Conservation (phyloP, 2,888 invertebrate species). For the Escarpia spicata region DNA sequence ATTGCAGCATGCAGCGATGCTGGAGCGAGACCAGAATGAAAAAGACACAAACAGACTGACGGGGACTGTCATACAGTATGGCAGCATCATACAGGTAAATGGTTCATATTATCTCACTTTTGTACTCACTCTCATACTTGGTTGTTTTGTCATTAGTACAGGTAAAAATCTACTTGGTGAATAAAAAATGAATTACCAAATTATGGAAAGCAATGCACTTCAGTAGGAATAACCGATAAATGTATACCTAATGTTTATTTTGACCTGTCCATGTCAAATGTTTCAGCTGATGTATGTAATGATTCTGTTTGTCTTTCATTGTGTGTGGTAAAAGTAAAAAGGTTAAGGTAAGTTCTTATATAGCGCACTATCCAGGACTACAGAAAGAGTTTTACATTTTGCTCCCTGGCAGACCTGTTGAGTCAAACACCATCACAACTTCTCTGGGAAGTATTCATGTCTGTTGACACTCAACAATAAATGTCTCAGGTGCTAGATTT, state of each 20-base stretch:
- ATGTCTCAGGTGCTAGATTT: too few species aligned
- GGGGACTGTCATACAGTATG: slow-evolving; percentile 92
- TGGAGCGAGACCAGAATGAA: slow-evolving; percentile 98
- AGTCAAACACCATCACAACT: too few species aligned
- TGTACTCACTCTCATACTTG: background rate
- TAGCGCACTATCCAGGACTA: too few species aligned
- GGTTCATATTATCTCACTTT: background rate
- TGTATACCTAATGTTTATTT: background rate
- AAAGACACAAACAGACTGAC: slow-evolving; percentile 93
- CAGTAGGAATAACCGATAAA: background rate
- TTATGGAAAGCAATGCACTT: too few species aligned
- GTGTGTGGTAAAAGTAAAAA: too few species aligned
- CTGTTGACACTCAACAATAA: too few species aligned
- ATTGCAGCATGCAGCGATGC: slow-evolving; percentile 92
- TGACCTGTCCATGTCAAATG: background rate
- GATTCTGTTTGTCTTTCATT: background rate
- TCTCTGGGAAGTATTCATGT: too few species aligned
- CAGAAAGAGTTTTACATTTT: too few species aligned
- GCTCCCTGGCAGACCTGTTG: too few species aligned
- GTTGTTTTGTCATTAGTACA: background rate
- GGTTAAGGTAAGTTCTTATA: too few species aligned
- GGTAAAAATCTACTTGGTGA: background rate
- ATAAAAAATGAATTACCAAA: background rate
- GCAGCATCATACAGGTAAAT: slow-evolving; percentile 82
- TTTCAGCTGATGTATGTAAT: background rate